Conservation (phyloP, 2,888 invertebrate species). For the Podabrus alpinus region DNA sequence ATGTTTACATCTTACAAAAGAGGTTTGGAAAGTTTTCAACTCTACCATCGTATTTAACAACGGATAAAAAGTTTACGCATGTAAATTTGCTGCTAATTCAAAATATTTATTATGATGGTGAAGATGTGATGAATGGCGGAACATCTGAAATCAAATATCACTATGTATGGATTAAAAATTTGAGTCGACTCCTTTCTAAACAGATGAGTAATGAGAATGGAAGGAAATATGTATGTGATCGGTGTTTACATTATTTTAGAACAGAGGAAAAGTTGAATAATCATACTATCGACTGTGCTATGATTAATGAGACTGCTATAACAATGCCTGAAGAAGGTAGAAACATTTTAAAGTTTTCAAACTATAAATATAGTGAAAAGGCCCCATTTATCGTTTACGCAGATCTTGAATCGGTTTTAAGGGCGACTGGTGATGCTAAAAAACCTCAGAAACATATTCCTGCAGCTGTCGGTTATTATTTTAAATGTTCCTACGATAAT, state of each 20-base stretch:
- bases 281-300: slow-evolving; percentile 5
- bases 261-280: slow-evolving; percentile 7
- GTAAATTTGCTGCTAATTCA: too few relatives aligned
- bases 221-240: slow-evolving; percentile 24
- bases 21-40: background rate
- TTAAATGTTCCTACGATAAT: background rate
- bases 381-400: too few relatives aligned
- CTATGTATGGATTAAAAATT: slow-evolving; percentile 25
- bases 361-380: background rate
- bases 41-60: background rate
- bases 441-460: background rate
- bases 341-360: background rate
- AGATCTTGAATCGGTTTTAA: too few relatives aligned
- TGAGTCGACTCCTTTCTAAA: slow-evolving; percentile 20
- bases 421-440: too few relatives aligned
- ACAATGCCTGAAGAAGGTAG: slow-evolving; percentile 1
- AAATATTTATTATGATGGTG: too few relatives aligned
- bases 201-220: slow-evolving; percentile 1
- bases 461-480: background rate
- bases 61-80: too few relatives aligned
- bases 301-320: slow-evolving; percentile 16
- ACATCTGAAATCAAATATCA: slow-evolving; percentile 9
- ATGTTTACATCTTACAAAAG: background rate
- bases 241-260: slow-evolving; percentile 34
- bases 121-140: background rate